Evolutionary conservation across 2,113 vertebrate genomes (phyloP).

Genomic region (Picathartes gymnocephalus): DNA sequence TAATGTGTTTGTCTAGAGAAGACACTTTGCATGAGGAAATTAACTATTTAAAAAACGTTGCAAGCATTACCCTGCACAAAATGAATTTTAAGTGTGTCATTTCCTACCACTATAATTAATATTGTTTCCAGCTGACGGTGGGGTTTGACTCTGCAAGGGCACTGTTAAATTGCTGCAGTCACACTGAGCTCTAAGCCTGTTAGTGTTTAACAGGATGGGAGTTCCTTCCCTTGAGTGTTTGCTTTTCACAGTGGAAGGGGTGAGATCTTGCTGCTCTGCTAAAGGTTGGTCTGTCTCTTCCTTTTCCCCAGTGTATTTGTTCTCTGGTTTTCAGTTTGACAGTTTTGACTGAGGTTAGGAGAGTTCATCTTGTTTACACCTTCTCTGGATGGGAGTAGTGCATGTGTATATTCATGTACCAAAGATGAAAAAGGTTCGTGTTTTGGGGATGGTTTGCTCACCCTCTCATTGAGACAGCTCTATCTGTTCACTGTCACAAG

Average conservation of each 20-base stretch:
- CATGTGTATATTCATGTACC: neutral
- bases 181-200: slow-evolving; percentile 14
- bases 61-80: neutral
- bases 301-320: neutral
- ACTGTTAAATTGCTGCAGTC: slow-evolving; percentile 20
- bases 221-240: neutral
- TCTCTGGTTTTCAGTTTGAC: neutral
- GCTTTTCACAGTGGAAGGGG: neutral
- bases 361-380: slow-evolving; percentile 5
- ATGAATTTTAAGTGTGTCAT: neutral
- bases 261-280: neutral
- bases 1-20: neutral
- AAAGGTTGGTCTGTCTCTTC: neutral
- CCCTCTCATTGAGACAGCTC: neutral
- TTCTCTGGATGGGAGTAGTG: neutral
- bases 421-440: neutral
- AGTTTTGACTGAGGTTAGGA: neutral
- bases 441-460: neutral
- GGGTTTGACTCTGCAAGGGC: slow-evolving; percentile 26
- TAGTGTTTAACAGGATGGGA: neutral
- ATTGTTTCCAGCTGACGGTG: neutral
- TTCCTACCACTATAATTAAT: neutral
- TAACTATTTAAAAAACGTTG: neutral
- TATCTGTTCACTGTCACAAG: neutral
- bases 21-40: neutral